These are phyloP conservation scores for Andrena haemorrhoa DNA, from an alignment of 2,888 invertebrate genomes.

Conservation along the genomic window DNA sequence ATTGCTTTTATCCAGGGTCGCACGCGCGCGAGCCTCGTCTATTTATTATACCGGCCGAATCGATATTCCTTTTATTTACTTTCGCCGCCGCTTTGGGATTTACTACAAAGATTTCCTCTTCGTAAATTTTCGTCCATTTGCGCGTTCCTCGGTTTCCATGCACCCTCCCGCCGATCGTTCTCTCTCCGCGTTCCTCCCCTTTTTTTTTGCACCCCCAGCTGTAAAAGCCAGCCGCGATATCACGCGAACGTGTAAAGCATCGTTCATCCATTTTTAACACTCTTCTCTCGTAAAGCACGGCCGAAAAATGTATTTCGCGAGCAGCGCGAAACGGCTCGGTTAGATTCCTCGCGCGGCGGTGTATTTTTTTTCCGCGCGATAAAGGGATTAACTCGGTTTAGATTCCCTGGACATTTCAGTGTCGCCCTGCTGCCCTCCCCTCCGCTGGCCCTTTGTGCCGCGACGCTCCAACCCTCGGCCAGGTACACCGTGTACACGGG, in stretches of 20 bases:
- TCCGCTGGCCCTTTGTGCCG: background rate
- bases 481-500: background rate
- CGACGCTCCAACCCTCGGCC: background rate
- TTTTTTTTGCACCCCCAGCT: background rate
- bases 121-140: constrained; percentile 15
- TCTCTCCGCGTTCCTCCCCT: background rate
- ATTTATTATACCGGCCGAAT: constrained; percentile 17
- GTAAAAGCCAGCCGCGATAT: constrained; percentile 11
- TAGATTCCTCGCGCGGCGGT: constrained; percentile 7
- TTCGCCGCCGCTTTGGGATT: background rate
- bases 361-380: constrained; percentile 4
- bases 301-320: background rate
- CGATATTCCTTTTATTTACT: constrained; percentile 20
- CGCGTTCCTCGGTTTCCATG: background rate
- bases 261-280: background rate
- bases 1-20: background rate
- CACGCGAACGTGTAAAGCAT: constrained; percentile 6
- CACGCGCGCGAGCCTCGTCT: background rate
- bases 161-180: background rate
- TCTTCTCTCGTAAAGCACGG: background rate
- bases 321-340: background rate
- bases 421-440: background rate
- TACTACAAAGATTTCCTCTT: constrained; percentile 1
- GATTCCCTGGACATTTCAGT: constrained; percentile 3
- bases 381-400: constrained; percentile 30